A percentile compares a stretch with the other conserved stretches of the same genome.
These are phyloP conservation scores for Gambelia wislizenii DNA, from an alignment of 2,797 vertebrate species.

Conservation along the genomic window DNA sequence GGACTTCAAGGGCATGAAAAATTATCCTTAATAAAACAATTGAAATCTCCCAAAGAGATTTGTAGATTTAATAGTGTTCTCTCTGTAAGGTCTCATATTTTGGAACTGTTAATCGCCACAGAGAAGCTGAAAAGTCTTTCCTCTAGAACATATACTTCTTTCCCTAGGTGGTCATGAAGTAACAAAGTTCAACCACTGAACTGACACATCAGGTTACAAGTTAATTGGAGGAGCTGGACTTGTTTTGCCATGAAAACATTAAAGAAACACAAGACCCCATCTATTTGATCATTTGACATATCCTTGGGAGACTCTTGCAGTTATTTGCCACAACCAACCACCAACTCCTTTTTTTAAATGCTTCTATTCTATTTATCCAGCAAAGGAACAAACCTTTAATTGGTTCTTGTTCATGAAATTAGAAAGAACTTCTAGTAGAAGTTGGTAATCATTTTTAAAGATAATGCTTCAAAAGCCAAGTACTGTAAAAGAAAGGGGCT, in stretches of 20 bases:
- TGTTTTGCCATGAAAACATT: not conserved
- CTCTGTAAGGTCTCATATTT: conserved; percentile 1
- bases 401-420: not conserved
- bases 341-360: not conserved
- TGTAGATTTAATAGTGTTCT: conserved; percentile 1
- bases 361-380: not conserved
- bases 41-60: conserved; percentile 20
- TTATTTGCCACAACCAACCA: not conserved
- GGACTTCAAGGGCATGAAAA: conserved; percentile 2
- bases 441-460: not conserved
- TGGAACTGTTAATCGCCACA: not conserved
- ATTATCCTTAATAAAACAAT: conserved; percentile 22
- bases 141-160: not conserved
- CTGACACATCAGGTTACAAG: not conserved
- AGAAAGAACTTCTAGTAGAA: not conserved
- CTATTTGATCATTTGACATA: not conserved
- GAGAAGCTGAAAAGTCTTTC: not conserved
- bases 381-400: not conserved
- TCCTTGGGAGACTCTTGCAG: not conserved
- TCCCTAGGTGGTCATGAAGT: not conserved
- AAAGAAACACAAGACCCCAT: conserved; percentile 1
- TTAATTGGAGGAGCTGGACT: conserved; percentile 1
- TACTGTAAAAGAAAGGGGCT: too few species aligned
- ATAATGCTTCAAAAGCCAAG: not conserved
- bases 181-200: not conserved